phyloP scores from a whole-genome alignment of 2,113 vertebrate genomes.

The Gallinago media region DNA sequence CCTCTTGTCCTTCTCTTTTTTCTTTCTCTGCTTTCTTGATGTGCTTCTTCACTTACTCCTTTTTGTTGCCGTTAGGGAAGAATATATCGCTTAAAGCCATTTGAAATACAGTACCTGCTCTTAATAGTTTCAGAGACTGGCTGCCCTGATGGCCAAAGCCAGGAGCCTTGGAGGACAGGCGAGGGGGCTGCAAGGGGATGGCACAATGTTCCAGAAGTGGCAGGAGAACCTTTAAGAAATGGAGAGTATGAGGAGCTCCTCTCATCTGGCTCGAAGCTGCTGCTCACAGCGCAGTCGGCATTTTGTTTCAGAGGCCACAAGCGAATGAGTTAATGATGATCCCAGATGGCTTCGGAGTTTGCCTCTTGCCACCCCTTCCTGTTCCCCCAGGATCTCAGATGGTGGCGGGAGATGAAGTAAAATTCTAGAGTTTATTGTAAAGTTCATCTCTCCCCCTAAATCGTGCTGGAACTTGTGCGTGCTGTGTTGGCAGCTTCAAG shows the following conservation, averaged over 20 bases:
- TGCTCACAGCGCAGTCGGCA: background rate
- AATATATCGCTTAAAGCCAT: background rate
- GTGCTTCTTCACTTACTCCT: background rate
- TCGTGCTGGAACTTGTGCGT: slow-evolving; percentile 66
- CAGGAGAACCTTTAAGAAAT: background rate
- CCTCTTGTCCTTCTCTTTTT: background rate
- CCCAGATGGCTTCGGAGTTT: slow-evolving; percentile 56
- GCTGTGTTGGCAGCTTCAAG: slow-evolving; percentile 65
- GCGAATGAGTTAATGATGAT: slow-evolving; percentile 61
- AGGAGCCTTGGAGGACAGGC: background rate
- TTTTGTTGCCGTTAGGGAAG: background rate
- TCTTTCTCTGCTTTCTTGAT: background rate
- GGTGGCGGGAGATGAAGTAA: slow-evolving; percentile 68
- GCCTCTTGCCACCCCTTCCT: slow-evolving; percentile 53
- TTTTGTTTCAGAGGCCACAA: slow-evolving; percentile 31
- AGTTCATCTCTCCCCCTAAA: slow-evolving; percentile 53
- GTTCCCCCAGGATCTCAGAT: slow-evolving; percentile 60
- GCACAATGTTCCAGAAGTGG: background rate
- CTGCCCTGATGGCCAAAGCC: background rate
- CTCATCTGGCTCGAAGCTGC: slow-evolving; percentile 42
- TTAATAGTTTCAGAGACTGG: background rate
- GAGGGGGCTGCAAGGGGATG: background rate
- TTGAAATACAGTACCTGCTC: background rate
- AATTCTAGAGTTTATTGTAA: slow-evolving; percentile 61
- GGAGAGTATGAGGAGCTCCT: background rate